Evolutionary conservation across 2,797 vertebrate species (phyloP), one percentile per base, ranked within the genome.

Genomic region (Mycteria americana): DNA sequence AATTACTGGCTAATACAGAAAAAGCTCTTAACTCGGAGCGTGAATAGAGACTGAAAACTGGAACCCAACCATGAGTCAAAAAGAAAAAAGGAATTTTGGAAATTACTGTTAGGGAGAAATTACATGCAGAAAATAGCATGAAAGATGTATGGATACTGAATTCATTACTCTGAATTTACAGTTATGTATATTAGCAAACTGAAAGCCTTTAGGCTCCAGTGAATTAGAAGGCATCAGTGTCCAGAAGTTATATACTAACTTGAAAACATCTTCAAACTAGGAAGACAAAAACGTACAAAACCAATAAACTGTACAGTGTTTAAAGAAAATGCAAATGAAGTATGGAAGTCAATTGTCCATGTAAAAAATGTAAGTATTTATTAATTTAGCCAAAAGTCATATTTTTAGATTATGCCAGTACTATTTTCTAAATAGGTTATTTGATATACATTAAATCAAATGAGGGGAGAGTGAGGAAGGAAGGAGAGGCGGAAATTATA

Each of bases 1-100:
- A 79, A 69, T 63, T 69, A 65, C 28, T 54, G 30, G 30, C 35
- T 70, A 48, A 48, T 56, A 28, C 0, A 77, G 31, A 62, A 91
- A 86, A 63, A 59, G 18, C 30, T 79, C 45, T 72, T 56, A 45
- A 69, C 18, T 59, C 24, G 48, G 62, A 60, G 45, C 1, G 2
- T 21, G 25, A 72, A 28, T 18, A 60, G n/a, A 53, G 11, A 54
- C 21, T 57, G 41, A 92, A 77, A n/a, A 75, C 31, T 41, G 16
- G 21, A 79, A 79, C 1, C 0, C 24, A 82, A 65, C 0, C 13
- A 69, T 1, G 2, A 23, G 14, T 19, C 3, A 59, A 70, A 70
- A 56, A 30, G 54, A 60, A 73, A 68, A 59, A 46, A 69, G 6
- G 3, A 37, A 51, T 39, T 48, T 72, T 62, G 5, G 6, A 67